Conservation (phyloP, 2,888 invertebrate genomes). For the Dusona sp. region DNA sequence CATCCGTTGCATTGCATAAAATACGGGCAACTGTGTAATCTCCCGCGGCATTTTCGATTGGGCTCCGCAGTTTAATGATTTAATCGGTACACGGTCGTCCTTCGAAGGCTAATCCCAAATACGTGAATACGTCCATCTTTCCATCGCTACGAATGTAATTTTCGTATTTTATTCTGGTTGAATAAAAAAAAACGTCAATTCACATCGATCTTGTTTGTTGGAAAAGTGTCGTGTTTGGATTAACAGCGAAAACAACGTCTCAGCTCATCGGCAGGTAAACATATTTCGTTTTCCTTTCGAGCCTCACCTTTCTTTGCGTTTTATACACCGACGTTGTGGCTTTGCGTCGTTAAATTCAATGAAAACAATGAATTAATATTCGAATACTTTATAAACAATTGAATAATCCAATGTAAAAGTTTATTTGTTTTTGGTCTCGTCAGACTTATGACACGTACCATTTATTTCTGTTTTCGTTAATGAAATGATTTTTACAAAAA, state of each 20-base stretch:
- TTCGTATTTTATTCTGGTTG: neutral
- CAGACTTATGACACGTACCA: too few relatives aligned
- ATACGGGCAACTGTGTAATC: conserved; percentile 13
- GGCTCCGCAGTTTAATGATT: conserved; percentile 31
- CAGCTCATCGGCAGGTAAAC: conserved; percentile 1
- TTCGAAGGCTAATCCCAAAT: conserved; percentile 1
- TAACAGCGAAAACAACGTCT: conserved; percentile 1
- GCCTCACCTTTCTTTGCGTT: conserved; percentile 13
- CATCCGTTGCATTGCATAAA: conserved; percentile 13
- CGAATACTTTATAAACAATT: neutral
- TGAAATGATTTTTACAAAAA: neutral
- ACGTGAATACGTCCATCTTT: neutral
- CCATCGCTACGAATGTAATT: neutral
- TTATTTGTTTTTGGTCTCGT: neutral
- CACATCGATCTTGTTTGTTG: neutral
- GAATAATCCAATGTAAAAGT: too few relatives aligned
- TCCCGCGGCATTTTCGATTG: conserved; percentile 56
- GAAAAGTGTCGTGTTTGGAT: conserved; percentile 3
- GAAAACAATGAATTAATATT: neutral
- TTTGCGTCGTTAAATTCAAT: neutral
- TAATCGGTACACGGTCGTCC: conserved; percentile 26
- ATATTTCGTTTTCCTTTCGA: neutral
- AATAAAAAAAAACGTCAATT: neutral
- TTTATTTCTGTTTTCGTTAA: too few relatives aligned
- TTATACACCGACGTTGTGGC: neutral